phyloP scores from a whole-genome alignment of 2,888 invertebrate genomes.

The Cotesia congregata region DNA sequence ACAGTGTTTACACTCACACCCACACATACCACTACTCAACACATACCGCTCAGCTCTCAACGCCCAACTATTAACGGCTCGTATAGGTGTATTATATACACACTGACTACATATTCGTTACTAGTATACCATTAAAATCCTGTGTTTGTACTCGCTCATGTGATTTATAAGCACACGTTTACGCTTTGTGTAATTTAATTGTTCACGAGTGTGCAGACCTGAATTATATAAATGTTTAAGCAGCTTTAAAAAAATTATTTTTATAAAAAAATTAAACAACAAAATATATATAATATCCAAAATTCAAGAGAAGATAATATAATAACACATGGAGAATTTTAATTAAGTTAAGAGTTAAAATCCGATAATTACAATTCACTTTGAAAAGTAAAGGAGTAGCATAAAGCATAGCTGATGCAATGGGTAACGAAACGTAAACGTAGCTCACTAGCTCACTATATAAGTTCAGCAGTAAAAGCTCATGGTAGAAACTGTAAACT shows the following conservation, averaged over 20 bases:
- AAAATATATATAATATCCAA: too few relatives aligned
- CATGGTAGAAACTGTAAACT: too few relatives aligned
- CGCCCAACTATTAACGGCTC: too few relatives aligned
- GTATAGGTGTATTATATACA: constrained; percentile 11
- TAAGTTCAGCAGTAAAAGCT: too few relatives aligned
- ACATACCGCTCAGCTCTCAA: too few relatives aligned
- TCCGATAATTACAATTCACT: constrained; percentile 10
- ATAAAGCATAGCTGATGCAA: not conserved
- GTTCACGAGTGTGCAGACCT: constrained; percentile 43
- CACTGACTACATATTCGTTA: constrained; percentile 41
- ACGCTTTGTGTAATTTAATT: constrained; percentile 62
- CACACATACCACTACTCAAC: not conserved
- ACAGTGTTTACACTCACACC: not conserved
- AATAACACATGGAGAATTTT: not conserved
- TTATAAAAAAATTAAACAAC: not conserved
- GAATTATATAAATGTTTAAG: not conserved
- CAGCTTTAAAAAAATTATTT: not conserved
- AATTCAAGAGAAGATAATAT: not conserved
- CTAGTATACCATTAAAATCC: constrained; percentile 40
- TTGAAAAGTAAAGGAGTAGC: not conserved
- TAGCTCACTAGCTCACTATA: constrained; percentile 29
- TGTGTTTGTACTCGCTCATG: constrained; percentile 34
- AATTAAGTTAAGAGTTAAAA: not conserved
- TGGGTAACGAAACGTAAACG: constrained; percentile 53
- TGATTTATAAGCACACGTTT: constrained; percentile 58